Evolutionary conservation across 2,113 vertebrate species (phyloP), one percentile per base, ranked within the genome.

Genomic region (Lonchura striata): DNA sequence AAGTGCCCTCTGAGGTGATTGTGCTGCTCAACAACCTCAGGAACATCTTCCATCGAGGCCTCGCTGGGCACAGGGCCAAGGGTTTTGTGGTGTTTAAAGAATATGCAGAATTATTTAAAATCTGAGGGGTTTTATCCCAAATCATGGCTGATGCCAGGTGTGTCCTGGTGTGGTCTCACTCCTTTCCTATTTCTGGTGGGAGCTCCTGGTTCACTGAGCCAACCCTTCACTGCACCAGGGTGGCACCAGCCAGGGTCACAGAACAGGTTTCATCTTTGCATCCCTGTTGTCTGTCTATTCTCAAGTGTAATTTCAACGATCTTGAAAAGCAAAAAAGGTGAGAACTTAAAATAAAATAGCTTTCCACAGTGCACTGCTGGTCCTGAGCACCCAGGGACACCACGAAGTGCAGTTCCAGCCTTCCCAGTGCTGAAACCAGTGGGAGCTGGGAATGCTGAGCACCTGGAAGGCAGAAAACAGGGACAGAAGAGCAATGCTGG

Each of bases 381-480:
- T 63, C 22, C 82, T 41, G 75, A 68, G 31, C 61, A 57, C 16
- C 3, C 56, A 75, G 27, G 22, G 41, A 63, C 16, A 27, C 23
- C 56, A 44, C 3, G 2, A 0, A 0, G 0, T 3, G 6, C 0
- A 1, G 0, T 1, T 39, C 37, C 69, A 69, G 35, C 27, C 39
- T 61, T 50, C 15, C 22, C 65, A 3, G 1, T 5, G n/a, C 54
- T 78, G 59, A 37, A 57, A 74, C 10, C n/a, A 7, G 16, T 2
- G 31, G 27, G 14, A 84, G 39, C 6, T 52, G 53, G 47, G 52
- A 81, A 53, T 16, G 19, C 10, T 50, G 41, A 66, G 72, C 31
- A 23, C n/a, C 10, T 35, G 1, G 5, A 18, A 7, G 46, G 28
- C 28, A 60, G 24, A 35, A 81, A 86, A 46, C 4, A 8, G 19